phyloP scores from a whole-genome alignment of 2,888 invertebrate species.

The Hypomecis atomaria region DNA sequence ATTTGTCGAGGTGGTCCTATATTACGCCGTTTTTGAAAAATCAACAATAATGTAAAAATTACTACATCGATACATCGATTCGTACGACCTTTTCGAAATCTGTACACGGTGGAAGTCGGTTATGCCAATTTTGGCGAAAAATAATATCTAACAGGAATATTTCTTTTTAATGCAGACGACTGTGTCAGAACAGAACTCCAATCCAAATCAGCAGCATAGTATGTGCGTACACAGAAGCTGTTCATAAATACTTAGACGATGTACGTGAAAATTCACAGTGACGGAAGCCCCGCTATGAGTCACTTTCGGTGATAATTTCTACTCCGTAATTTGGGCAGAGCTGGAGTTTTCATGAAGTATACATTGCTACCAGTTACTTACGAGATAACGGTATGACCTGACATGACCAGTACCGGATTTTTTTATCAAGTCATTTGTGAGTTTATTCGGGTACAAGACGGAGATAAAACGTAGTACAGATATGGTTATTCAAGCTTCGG shows the following conservation, averaged over 20 bases:
- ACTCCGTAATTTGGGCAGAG: slow-evolving; percentile 36
- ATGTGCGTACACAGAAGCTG: slow-evolving; percentile 2
- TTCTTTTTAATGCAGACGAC: too few species aligned
- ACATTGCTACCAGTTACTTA: background rate
- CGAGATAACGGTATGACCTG: background rate
- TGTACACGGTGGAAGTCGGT: too few species aligned
- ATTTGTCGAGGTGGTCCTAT: too few species aligned
- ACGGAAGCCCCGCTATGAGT: slow-evolving; percentile 26
- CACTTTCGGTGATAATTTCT: slow-evolving; percentile 43
- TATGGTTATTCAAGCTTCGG: background rate
- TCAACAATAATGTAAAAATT: too few species aligned
- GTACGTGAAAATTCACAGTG: slow-evolving; percentile 25
- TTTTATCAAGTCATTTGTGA: background rate
- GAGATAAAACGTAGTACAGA: background rate
- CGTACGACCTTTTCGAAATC: too few species aligned
- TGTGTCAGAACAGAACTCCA: too few species aligned
- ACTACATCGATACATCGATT: too few species aligned
- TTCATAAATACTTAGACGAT: slow-evolving; percentile 16
- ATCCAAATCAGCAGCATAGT: too few species aligned
- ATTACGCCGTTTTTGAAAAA: too few species aligned
- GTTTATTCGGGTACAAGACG: background rate
- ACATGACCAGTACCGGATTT: background rate
- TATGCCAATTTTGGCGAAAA: too few species aligned
- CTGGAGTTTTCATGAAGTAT: background rate
- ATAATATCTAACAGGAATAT: too few species aligned